Conservation (phyloP, 2,797 vertebrate species). For the Xyrichtys novacula region DNA sequence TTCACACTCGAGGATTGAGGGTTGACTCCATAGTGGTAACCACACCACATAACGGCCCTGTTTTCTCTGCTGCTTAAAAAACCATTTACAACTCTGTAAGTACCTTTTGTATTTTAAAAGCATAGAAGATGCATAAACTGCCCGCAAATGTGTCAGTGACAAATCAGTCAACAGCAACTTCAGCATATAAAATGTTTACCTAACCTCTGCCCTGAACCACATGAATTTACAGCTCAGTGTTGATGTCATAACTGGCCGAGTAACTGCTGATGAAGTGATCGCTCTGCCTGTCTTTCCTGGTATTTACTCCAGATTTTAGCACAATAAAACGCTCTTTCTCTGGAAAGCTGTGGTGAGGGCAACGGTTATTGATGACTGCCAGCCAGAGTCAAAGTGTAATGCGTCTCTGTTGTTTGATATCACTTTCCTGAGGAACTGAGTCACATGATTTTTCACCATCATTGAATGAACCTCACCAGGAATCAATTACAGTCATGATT, state of each 20-base stretch:
- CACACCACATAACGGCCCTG: constrained; percentile 60
- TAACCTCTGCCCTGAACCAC: constrained; percentile 56
- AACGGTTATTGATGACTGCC: constrained; percentile 18
- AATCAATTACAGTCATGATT: constrained; percentile 50
- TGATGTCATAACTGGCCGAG: constrained; percentile 33
- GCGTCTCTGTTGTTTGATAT: constrained; percentile 45
- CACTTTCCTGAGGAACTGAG: constrained; percentile 49
- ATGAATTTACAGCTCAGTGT: constrained; percentile 30
- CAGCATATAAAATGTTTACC: constrained; percentile 55
- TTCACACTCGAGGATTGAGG: constrained; percentile 78
- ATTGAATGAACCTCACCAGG: constrained; percentile 43
- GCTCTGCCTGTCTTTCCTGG: constrained; percentile 34
- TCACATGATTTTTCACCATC: constrained; percentile 41
- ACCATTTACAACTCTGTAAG: constrained; percentile 46
- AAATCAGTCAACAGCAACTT: constrained; percentile 55
- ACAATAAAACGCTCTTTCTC: constrained; percentile 18
- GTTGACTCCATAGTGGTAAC: constrained; percentile 65
- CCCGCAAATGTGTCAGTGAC: constrained; percentile 59
- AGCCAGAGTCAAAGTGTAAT: constrained; percentile 25
- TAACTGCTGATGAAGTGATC: constrained; percentile 27
- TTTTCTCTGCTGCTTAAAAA: constrained; percentile 47
- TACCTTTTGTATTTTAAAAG: constrained; percentile 43
- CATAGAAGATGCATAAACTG: constrained; percentile 40
- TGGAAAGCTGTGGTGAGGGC: constrained; percentile 10
- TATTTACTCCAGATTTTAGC: constrained; percentile 23